phyloP scores from a whole-genome alignment of 2,888 invertebrate species.

The Luperina testacea region DNA sequence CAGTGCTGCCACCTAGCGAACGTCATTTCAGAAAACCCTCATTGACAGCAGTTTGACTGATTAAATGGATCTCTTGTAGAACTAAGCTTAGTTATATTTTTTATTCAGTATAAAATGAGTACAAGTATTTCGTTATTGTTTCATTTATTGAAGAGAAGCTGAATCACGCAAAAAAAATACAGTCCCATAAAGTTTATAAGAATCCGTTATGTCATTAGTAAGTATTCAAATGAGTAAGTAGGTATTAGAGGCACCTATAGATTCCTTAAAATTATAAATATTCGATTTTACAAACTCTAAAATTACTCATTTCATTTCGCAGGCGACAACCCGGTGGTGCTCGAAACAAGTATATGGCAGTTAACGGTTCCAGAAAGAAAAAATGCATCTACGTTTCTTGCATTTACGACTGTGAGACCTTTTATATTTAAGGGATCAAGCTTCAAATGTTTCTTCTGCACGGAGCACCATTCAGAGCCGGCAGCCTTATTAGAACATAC shows the following conservation, averaged over 20 bases:
- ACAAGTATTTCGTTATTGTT: not conserved
- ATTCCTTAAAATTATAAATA: not conserved
- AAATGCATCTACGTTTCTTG: constrained; percentile 77
- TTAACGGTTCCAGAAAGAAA: constrained; percentile 75
- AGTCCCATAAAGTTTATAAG: not conserved
- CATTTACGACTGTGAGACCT: constrained; percentile 76
- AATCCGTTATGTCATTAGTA: not conserved
- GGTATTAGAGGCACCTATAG: not conserved
- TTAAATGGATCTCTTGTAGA: constrained; percentile 48
- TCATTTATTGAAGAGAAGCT: constrained; percentile 11
- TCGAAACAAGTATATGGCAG: constrained; percentile 78
- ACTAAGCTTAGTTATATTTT: constrained; percentile 22
- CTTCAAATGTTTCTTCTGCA: constrained; percentile 80
- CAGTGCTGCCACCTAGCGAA: too few species aligned
- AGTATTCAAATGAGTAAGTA: constrained; percentile 6
- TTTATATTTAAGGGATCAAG: constrained; percentile 79
- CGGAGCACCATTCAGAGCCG: constrained; percentile 72
- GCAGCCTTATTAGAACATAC: constrained; percentile 73
- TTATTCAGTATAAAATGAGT: not conserved
- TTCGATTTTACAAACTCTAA: not conserved
- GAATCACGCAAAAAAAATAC: not conserved
- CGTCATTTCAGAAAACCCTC: too few species aligned
- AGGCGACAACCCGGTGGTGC: constrained; percentile 49
- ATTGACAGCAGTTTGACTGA: constrained; percentile 46
- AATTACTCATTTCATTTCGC: constrained; percentile 43